Conservation (phyloP, 2,888 invertebrate species). For the Drosophila atripex region DNA sequence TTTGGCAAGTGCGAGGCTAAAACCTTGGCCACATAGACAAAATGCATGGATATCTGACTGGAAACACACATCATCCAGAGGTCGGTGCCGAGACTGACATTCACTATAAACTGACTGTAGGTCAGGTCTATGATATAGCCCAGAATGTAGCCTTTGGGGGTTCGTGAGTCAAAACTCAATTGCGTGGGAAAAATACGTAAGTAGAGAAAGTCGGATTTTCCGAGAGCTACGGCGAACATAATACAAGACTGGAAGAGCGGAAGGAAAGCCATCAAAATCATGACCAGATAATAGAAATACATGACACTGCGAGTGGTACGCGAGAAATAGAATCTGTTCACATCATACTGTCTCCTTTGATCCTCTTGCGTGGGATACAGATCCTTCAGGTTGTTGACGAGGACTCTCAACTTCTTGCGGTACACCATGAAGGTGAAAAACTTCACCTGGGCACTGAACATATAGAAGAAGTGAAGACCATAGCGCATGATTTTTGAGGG, state of each 20-base stretch:
- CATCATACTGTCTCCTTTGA: slow-evolving; percentile 22
- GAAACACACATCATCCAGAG: slow-evolving; percentile 35
- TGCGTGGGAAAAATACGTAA: slow-evolving; percentile 36
- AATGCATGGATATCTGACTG: slow-evolving; percentile 33
- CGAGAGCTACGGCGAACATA: background rate
- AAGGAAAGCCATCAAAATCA: background rate
- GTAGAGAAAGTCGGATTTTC: slow-evolving; percentile 25
- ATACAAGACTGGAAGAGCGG: slow-evolving; percentile 25
- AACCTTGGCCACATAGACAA: slow-evolving; percentile 6
- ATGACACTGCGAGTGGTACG: slow-evolving; percentile 18
- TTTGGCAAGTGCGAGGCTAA: slow-evolving; percentile 8
- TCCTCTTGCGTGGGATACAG: slow-evolving; percentile 30
- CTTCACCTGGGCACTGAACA: slow-evolving; percentile 44
- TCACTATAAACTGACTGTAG: slow-evolving; percentile 22
- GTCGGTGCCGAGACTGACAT: slow-evolving; percentile 22
- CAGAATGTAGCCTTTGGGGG: slow-evolving; percentile 6
- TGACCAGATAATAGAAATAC: slow-evolving; percentile 36
- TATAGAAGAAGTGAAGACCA: slow-evolving; percentile 39
- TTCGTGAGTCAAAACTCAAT: background rate
- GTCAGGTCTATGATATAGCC: slow-evolving; percentile 10
- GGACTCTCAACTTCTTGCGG: slow-evolving; percentile 7
- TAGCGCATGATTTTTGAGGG: slow-evolving; percentile 42
- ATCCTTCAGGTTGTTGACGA: slow-evolving; percentile 28
- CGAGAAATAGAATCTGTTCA: slow-evolving; percentile 44
- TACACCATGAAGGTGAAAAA: slow-evolving; percentile 34